A percentile compares a stretch with the other conserved stretches of the same genome.
Conservation (phyloP, 2,113 vertebrate species). For the Condylura cristata region DNA sequence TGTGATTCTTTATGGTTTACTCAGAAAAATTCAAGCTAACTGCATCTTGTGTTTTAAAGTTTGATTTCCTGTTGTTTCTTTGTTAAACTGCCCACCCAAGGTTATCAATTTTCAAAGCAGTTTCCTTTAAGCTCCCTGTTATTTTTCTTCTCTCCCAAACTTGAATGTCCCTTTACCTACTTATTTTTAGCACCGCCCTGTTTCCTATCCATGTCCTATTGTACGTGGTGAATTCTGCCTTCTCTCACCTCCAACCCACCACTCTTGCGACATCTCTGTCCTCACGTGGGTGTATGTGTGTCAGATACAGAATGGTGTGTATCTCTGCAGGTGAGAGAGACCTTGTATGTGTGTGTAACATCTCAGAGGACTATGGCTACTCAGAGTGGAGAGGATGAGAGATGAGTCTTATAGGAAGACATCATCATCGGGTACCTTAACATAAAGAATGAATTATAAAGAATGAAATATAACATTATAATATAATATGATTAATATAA, state of each 20-base stretch:
- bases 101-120: neutral
- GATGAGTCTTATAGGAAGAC: neutral
- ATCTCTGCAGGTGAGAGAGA: neutral
- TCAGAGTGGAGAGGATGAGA: neutral
- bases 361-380: neutral
- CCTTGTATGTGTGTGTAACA: neutral
- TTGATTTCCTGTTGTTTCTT: constrained; percentile 5
- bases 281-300: neutral
- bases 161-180: neutral
- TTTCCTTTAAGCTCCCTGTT: neutral
- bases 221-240: neutral
- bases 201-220: neutral
- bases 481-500: no score
- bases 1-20: neutral
- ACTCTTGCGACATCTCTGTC: neutral
- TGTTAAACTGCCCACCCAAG: neutral
- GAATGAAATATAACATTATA: no score
- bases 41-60: neutral
- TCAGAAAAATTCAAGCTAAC: neutral
- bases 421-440: neutral
- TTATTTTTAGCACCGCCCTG: neutral
- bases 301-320: neutral
- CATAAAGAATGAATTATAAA: neutral
- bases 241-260: neutral
- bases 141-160: neutral